These are phyloP conservation scores for Harpalus rubripes DNA, from an alignment of 2,888 invertebrate species.

Conservation along the genomic window DNA sequence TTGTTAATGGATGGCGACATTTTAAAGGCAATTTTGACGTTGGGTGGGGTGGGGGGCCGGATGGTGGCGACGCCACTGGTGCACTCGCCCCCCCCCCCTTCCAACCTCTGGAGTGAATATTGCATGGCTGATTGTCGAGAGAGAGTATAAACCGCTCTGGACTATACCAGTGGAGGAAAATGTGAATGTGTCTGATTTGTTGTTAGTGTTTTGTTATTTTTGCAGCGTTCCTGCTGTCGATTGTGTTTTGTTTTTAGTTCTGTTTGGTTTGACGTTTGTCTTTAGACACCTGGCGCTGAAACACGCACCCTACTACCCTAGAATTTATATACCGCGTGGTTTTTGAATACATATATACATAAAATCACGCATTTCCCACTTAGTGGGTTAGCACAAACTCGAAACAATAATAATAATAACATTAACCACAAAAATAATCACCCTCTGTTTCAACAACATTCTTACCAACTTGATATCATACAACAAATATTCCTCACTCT, in stretches of 20 bases:
- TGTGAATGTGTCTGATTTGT: conserved; percentile 54
- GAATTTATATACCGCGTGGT: background rate
- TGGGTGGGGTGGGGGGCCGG: background rate
- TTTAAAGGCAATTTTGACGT: conserved; percentile 65
- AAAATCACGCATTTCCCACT: no score
- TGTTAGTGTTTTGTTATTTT: conserved; percentile 53
- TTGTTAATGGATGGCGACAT: conserved; percentile 65
- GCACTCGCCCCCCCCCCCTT: background rate
- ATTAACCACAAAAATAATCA: no score
- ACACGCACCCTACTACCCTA: background rate
- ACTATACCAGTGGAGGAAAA: conserved; percentile 1
- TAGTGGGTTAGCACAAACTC: no score
- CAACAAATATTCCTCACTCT: no score
- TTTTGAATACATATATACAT: no score
- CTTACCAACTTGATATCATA: no score
- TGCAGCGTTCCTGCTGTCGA: conserved; percentile 31
- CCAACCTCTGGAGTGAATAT: conserved; percentile 47
- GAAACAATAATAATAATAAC: no score
- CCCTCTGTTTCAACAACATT: no score
- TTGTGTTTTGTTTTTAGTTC: conserved; percentile 46
- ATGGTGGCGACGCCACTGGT: no score
- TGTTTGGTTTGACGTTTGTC: conserved; percentile 51
- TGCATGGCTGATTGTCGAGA: conserved; percentile 60
- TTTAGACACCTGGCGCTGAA: background rate
- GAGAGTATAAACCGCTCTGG: conserved; percentile 35